Conservation (phyloP, 2,113 vertebrate genomes). For the Myiagra hebetior region DNA sequence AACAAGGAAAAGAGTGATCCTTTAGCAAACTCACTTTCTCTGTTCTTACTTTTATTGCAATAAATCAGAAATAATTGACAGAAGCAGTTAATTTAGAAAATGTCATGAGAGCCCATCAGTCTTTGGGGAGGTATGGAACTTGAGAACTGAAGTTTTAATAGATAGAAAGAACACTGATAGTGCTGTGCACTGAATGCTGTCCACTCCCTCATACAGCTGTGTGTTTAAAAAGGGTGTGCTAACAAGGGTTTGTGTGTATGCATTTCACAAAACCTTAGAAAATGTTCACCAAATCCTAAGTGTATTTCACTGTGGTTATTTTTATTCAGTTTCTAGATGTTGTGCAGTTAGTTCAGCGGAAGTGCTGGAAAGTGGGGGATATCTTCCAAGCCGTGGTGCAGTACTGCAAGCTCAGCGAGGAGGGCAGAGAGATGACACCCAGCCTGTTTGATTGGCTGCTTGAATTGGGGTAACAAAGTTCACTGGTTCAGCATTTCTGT, state of each 20-base stretch:
- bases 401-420: constrained; percentile 85
- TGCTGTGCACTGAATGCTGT: not conserved
- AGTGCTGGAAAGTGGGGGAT: constrained; percentile 90
- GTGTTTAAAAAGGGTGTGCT: not conserved
- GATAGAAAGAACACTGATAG: not conserved
- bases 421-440: constrained; percentile 62
- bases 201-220: not conserved
- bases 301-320: not conserved
- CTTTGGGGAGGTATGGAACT: not conserved
- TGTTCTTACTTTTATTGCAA: not conserved
- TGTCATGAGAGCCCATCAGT: not conserved
- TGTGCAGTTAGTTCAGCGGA: constrained; percentile 85
- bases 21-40: not conserved
- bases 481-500: not conserved
- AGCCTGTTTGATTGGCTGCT: constrained; percentile 96
- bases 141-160: not conserved
- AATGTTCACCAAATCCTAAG: not conserved
- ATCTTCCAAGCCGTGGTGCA: constrained; percentile 88
- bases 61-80: not conserved
- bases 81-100: not conserved
- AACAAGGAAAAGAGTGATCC: not conserved
- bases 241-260: not conserved
- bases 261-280: not conserved
- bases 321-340: constrained; percentile 87
- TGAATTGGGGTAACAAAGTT: constrained; percentile 76